A percentile compares a stretch with the other conserved stretches of the same genome.
These are phyloP conservation scores for Sciurus vulgaris DNA, from an alignment of 2,797 vertebrate genomes.

Conservation along the genomic window DNA sequence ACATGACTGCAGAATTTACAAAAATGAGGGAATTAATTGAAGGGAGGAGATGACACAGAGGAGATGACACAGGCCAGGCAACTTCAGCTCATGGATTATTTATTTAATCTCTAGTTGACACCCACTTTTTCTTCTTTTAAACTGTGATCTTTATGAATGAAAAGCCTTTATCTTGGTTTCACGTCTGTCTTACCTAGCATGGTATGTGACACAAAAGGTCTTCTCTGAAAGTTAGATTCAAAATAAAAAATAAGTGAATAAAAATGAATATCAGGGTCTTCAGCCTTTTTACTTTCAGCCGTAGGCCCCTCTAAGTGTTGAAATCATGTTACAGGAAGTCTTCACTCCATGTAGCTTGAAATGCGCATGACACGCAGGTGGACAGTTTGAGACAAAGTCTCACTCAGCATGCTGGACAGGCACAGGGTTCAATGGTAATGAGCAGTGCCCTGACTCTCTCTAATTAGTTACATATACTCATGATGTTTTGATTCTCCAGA, in stretches of 20 bases:
- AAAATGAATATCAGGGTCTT: background rate
- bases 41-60: background rate
- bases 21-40: background rate
- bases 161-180: background rate
- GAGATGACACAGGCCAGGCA: background rate
- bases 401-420: rapidly evolving
- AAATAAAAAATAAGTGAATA: background rate
- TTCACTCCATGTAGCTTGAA: background rate
- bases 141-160: background rate
- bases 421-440: rapidly evolving
- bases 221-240: background rate
- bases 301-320: background rate
- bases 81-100: background rate
- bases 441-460: background rate
- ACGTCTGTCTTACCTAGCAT: background rate
- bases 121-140: background rate
- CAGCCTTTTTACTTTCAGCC: background rate
- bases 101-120: background rate
- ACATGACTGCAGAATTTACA: background rate
- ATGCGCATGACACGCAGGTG: rapidly evolving
- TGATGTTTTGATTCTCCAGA: background rate
- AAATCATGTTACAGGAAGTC: background rate
- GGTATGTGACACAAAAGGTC: background rate
- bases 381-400: background rate
- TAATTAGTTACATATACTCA: background rate